phyloP scores from a whole-genome alignment of 2,888 invertebrate genomes.

The Hirtodrosophila alboralis region DNA sequence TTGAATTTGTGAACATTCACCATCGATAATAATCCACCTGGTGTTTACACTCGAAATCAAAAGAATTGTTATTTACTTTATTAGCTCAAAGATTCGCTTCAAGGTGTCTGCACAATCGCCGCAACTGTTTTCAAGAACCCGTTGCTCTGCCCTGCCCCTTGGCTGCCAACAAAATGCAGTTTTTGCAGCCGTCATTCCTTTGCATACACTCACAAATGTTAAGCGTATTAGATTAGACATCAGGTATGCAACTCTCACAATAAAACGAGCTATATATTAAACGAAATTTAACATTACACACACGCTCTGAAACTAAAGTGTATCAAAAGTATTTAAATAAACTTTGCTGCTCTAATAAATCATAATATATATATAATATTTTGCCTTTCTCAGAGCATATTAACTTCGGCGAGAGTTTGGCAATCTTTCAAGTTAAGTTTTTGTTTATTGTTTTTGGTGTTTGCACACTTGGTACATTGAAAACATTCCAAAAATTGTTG shows the following conservation, averaged over 20 bases:
- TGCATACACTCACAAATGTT: slow-evolving; percentile 1
- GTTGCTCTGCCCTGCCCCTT: background rate
- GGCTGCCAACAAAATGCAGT: slow-evolving; percentile 4
- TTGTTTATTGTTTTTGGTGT: slow-evolving; percentile 51
- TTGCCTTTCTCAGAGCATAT: slow-evolving; percentile 5
- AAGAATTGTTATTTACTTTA: slow-evolving; percentile 1
- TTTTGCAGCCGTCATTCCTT: slow-evolving; percentile 3
- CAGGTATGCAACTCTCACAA: background rate
- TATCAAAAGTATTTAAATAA: too few relatives aligned
- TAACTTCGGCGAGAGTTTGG: slow-evolving; percentile 1
- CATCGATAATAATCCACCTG: background rate
- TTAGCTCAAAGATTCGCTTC: background rate
- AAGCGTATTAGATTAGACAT: background rate
- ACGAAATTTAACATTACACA: background rate
- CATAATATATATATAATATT: background rate
- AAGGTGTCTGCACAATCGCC: background rate
- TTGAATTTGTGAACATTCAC: too few relatives aligned
- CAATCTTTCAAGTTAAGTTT: slow-evolving; percentile 18
- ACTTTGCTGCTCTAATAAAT: too few relatives aligned
- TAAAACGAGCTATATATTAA: too few relatives aligned
- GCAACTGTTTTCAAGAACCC: background rate
- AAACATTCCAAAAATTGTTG: slow-evolving; percentile 78
- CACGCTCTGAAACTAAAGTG: too few relatives aligned
- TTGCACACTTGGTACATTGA: slow-evolving; percentile 74
- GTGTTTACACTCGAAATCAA: slow-evolving; percentile 1